Evolutionary conservation across 2,113 vertebrate species (phyloP).

Genomic region (Neolamprologus modestus): DNA sequence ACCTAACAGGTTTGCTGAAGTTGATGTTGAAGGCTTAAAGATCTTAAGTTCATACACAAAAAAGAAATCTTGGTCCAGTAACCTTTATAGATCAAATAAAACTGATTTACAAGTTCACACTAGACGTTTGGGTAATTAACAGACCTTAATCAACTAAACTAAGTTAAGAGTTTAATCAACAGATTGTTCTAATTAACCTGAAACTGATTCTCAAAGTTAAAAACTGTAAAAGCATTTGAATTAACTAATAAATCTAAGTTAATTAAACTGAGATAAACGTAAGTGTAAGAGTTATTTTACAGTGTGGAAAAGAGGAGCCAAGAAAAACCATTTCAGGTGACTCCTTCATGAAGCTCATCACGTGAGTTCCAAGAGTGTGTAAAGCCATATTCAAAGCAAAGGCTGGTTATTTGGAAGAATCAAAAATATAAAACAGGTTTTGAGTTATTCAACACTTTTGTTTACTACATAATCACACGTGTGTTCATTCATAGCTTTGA

Average conservation of each 20-base stretch:
- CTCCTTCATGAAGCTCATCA: neutral
- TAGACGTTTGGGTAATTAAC: fast-evolving
- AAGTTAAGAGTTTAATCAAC: neutral
- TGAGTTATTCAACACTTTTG: neutral
- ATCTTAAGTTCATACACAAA: neutral
- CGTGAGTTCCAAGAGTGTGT: neutral
- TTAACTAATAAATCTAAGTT: neutral
- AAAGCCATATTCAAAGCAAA: neutral
- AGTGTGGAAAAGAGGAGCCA: neutral
- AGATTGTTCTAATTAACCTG: neutral
- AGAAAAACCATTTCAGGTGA: neutral
- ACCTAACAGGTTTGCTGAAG: neutral
- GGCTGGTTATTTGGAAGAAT: neutral
- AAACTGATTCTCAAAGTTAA: neutral
- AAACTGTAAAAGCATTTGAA: neutral
- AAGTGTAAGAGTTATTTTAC: neutral
- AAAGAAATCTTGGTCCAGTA: neutral
- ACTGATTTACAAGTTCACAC: neutral
- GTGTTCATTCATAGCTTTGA: neutral
- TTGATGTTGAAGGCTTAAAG: neutral
- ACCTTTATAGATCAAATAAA: neutral
- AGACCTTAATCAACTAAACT: neutral
- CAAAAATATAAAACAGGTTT: neutral
- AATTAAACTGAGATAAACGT: fast-evolving
- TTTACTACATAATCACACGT: neutral